Percentiles rank a stretch among this genome's conserved stretches.
phyloP scores from a whole-genome alignment of 2,888 invertebrate species.

The Noctua fimbriata region DNA sequence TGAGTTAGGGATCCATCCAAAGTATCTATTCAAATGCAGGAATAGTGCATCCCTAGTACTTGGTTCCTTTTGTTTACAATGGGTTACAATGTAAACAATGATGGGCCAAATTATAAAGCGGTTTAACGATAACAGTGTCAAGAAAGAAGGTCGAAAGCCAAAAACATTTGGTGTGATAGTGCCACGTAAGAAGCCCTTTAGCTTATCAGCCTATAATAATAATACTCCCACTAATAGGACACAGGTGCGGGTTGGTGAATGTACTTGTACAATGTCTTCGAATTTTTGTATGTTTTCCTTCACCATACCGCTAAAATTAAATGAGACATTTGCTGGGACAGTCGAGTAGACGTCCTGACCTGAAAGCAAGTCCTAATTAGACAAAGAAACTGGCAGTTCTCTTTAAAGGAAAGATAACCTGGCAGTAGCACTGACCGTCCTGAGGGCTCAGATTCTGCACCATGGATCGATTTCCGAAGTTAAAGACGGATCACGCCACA shows the following conservation, averaged over 20 bases:
- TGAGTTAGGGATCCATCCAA: background rate
- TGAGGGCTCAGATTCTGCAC: background rate
- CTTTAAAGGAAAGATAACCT: background rate
- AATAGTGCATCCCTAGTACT: background rate
- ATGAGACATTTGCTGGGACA: constrained; percentile 1
- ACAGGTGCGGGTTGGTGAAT: background rate
- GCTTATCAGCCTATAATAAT: background rate
- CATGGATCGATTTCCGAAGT: background rate
- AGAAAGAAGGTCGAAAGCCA: constrained; percentile 5
- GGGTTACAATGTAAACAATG: constrained; percentile 15
- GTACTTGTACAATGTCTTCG: background rate
- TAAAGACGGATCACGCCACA: background rate
- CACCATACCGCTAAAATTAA: constrained; percentile 9
- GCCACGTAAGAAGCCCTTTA: background rate
- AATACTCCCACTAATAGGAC: background rate
- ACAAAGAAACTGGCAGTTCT: constrained; percentile 20
- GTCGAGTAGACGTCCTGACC: background rate
- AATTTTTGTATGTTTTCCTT: background rate
- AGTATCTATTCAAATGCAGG: background rate
- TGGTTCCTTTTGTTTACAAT: constrained; percentile 14
- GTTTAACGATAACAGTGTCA: background rate
- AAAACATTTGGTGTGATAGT: background rate
- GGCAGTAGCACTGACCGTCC: background rate
- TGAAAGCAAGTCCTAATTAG: constrained; percentile 26
- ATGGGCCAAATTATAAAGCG: background rate